Conservation (phyloP, 2,113 vertebrate genomes). For the Cynocephalus volans region DNA sequence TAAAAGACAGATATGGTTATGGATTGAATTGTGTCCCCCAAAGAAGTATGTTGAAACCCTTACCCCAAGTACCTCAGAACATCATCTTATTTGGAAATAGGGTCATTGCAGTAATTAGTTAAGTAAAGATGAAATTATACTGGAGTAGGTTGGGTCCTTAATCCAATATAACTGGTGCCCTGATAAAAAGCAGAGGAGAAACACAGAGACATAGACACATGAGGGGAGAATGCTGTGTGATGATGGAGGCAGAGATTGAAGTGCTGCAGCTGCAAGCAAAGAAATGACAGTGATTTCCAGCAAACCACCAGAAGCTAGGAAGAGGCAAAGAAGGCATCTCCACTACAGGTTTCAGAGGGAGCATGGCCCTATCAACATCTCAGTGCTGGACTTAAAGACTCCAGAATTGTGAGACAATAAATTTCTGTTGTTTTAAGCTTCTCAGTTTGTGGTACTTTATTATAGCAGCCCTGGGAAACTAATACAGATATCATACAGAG, state of each 20-base stretch:
- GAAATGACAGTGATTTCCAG: background rate
- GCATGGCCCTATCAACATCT: background rate
- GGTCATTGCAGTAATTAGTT: background rate
- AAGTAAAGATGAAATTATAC: background rate
- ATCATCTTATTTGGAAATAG: background rate
- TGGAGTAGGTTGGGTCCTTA: background rate
- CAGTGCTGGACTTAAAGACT: background rate
- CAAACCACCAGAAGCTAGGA: background rate
- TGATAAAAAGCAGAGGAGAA: background rate
- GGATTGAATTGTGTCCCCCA: background rate
- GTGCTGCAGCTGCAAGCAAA: background rate
- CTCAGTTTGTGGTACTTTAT: background rate
- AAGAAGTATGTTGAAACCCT: background rate
- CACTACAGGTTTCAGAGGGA: background rate
- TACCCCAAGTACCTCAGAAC: background rate
- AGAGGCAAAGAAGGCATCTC: background rate
- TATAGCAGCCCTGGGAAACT: background rate
- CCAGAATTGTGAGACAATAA: background rate
- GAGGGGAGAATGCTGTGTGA: background rate
- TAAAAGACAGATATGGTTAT: background rate
- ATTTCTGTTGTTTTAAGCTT: background rate
- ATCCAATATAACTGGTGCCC: background rate
- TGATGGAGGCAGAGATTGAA: background rate
- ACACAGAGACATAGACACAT: background rate
- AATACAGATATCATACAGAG: background rate